These are phyloP conservation scores for Diadophis punctatus DNA, from an alignment of 2,113 vertebrate species.

Conservation along the genomic window DNA sequence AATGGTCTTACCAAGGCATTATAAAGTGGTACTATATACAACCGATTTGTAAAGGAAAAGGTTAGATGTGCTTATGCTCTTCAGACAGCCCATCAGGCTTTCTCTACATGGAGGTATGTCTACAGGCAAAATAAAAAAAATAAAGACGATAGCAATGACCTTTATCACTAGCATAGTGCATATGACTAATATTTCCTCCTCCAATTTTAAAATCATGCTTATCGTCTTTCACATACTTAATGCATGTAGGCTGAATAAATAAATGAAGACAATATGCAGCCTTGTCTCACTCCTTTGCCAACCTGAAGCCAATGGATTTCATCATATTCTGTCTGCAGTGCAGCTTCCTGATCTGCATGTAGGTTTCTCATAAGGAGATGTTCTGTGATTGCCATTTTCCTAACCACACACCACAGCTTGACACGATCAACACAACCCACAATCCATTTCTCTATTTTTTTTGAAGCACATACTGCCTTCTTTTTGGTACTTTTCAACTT, in stretches of 20 bases:
- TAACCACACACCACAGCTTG: not conserved
- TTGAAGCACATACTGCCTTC: not conserved
- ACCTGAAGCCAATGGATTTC: not conserved
- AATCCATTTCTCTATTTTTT: not conserved
- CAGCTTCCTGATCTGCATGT: not conserved
- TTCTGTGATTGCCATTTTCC: not conserved
- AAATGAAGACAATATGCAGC: not conserved
- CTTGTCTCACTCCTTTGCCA: not conserved
- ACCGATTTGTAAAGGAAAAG: no score
- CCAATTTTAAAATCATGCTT: not conserved
- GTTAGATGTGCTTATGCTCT: not conserved
- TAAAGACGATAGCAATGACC: not conserved
- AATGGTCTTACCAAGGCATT: not conserved
- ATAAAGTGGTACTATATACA: not conserved
- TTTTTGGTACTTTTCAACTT: not conserved
- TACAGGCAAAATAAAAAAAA: not conserved
- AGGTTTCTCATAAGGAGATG: not conserved
- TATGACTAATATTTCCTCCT: not conserved
- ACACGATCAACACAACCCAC: not conserved
- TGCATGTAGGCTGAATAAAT: not conserved
- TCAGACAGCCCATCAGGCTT: not conserved
- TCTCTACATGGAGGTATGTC: not conserved
- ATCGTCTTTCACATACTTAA: not conserved
- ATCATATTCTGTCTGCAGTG: not conserved
- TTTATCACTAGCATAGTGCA: not conserved